Percentiles rank a stretch among this genome's conserved stretches.
These are phyloP conservation scores for Megaceryle torquata DNA, from an alignment of 2,113 vertebrate species.

Conservation along the genomic window DNA sequence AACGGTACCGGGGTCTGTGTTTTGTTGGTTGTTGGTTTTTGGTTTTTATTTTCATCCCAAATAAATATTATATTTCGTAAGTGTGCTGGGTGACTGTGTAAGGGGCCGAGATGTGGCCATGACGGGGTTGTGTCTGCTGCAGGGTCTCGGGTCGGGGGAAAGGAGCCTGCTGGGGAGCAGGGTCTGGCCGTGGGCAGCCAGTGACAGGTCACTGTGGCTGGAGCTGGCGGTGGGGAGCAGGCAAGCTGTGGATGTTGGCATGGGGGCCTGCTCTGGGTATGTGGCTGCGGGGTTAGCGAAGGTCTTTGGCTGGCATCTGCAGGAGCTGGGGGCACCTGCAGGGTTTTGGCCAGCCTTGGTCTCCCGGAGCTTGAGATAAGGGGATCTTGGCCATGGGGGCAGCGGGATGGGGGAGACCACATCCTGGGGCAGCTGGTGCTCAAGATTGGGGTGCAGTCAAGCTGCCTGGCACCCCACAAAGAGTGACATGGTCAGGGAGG, in stretches of 20 bases:
- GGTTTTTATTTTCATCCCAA: slow-evolving; percentile 71
- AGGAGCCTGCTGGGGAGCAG: neutral
- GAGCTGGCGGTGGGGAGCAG: neutral
- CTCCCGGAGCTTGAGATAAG: neutral
- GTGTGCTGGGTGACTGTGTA: neutral
- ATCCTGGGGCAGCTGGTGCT: fast-evolving
- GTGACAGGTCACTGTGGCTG: fast-evolving
- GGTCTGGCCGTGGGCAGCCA: fast-evolving
- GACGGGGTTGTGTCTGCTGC: fast-evolving
- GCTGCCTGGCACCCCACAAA: neutral
- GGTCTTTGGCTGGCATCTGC: too few relatives aligned
- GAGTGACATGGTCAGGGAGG: fast-evolving
- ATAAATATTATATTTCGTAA: slow-evolving; percentile 79
- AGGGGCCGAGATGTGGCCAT: fast-evolving
- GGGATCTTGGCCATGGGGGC: neutral
- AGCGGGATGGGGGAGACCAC: fast-evolving
- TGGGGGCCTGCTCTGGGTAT: neutral
- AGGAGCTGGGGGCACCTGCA: fast-evolving
- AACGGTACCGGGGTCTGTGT: neutral
- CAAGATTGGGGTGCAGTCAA: neutral
- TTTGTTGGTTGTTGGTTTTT: neutral
- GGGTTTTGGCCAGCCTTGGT: neutral
- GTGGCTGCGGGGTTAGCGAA: fast-evolving
- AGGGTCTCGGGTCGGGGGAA: fast-evolving
- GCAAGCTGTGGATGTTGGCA: fast-evolving